Percentiles rank a stretch among this genome's conserved stretches.
These are phyloP conservation scores for Ammodytes marinus DNA, from an alignment of 2,113 vertebrate genomes.

Conservation along the genomic window DNA sequence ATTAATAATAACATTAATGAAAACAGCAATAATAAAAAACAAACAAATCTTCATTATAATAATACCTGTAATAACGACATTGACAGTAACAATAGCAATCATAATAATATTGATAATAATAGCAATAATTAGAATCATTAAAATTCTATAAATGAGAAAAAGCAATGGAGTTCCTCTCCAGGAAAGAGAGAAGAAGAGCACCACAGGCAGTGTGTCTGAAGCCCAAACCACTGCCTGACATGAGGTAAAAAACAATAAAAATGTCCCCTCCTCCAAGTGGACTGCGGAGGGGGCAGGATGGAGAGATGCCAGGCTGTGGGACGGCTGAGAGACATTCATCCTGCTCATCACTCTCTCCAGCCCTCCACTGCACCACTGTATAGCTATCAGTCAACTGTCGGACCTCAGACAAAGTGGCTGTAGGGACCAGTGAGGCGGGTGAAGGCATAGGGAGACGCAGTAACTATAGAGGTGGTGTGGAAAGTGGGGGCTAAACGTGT, in stretches of 20 bases:
- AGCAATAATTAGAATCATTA: constrained; percentile 87
- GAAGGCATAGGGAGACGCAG: constrained; percentile 96
- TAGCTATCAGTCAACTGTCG: constrained; percentile 53
- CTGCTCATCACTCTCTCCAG: constrained; percentile 59
- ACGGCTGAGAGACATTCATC: constrained; percentile 71
- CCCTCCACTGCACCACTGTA: constrained; percentile 69
- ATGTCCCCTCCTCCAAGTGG: constrained; percentile 67
- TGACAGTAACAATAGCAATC: constrained; percentile 89
- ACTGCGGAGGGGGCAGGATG: constrained; percentile 69
- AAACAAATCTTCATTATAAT: constrained; percentile 86
- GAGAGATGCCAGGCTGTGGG: constrained; percentile 68
- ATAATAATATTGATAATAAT: constrained; percentile 88
- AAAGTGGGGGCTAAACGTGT: constrained; percentile 91
- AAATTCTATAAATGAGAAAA: constrained; percentile 87
- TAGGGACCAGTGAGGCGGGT: constrained; percentile 98
- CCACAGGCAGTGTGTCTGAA: constrained; percentile 85
- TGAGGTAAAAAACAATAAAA: constrained; percentile 89
- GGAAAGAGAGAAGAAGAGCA: constrained; percentile 85
- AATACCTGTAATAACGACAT: constrained; percentile 89
- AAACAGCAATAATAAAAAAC: constrained; percentile 83
- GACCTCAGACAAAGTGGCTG: constrained; percentile 93
- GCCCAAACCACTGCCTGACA: constrained; percentile 87
- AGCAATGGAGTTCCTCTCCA: constrained; percentile 85
- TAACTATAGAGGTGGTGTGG: constrained; percentile 93
- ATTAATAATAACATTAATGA: constrained; percentile 85